These are phyloP conservation scores for Antitype chi DNA, from an alignment of 2,888 invertebrate genomes.

Conservation along the genomic window DNA sequence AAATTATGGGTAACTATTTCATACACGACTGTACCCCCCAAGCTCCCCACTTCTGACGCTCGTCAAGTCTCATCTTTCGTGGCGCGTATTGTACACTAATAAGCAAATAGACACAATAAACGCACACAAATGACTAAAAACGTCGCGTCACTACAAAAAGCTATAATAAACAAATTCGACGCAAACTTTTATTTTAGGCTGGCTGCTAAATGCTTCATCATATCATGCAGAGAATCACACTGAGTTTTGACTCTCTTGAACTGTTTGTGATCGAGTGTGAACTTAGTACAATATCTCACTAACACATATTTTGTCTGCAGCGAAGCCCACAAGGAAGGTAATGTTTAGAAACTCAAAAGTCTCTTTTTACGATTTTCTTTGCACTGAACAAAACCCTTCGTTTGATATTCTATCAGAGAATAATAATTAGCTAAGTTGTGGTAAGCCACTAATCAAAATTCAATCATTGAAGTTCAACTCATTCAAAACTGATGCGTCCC, in stretches of 20 bases:
- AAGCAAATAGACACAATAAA: conserved; percentile 16
- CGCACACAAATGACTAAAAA: conserved; percentile 14
- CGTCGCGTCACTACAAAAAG: conserved; percentile 1
- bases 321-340: background rate
- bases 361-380: background rate
- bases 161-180: background rate
- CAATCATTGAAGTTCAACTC: background rate
- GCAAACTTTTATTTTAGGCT: conserved; percentile 10
- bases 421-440: background rate
- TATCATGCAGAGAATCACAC: background rate
- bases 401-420: background rate
- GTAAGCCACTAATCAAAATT: conserved; percentile 9
- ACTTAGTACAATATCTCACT: background rate
- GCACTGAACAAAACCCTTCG: background rate
- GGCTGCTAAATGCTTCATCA: background rate
- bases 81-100: conserved; percentile 6
- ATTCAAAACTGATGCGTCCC: background rate
- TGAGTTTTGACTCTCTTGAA: background rate
- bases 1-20: too few relatives aligned
- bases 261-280: background rate
- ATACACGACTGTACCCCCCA: too few relatives aligned
- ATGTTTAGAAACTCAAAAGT: background rate
- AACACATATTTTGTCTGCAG: background rate
- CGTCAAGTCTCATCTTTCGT: too few relatives aligned
- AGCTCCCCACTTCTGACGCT: too few relatives aligned